Conservation (phyloP, 2,113 vertebrate genomes). For the Erythrolamprus reginae region DNA sequence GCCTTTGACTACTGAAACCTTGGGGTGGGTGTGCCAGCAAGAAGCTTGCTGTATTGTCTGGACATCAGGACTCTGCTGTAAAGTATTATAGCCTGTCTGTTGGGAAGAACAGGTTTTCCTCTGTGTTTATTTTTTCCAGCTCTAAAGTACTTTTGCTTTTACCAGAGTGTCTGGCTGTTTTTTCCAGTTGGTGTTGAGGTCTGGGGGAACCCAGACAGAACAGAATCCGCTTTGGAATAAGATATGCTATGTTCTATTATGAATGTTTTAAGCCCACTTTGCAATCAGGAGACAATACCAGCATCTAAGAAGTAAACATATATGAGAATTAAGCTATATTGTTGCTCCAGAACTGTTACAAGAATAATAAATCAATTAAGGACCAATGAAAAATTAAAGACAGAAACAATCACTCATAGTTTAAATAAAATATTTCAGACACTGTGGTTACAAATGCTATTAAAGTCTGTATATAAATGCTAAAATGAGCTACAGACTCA, state of each 20-base stretch:
- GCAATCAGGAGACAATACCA: conserved; percentile 14
- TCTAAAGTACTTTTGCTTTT: too few relatives aligned
- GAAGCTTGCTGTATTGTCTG: too few relatives aligned
- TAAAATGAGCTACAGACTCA: not conserved
- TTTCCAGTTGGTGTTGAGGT: too few relatives aligned
- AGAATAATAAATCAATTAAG: not conserved
- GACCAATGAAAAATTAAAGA: not conserved
- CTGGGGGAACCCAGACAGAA: too few relatives aligned
- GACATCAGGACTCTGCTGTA: too few relatives aligned
- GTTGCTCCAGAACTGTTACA: not conserved
- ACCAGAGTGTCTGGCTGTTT: too few relatives aligned
- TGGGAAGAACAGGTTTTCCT: too few relatives aligned
- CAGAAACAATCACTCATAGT: not conserved
- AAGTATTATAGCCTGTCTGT: too few relatives aligned
- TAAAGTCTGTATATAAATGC: not conserved
- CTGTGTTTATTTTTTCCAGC: too few relatives aligned
- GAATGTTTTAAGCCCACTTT: conserved; percentile 20
- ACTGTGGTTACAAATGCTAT: not conserved
- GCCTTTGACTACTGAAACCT: too few relatives aligned
- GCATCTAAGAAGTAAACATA: not conserved
- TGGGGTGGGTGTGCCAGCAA: too few relatives aligned
- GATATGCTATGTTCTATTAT: conserved; percentile 35
- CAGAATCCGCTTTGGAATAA: conserved; percentile 33
- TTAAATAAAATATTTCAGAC: not conserved
- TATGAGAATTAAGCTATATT: not conserved